Base-by-base conservation (phyloP, 2,888 invertebrate species). In the Nudaria mundana region DNA sequence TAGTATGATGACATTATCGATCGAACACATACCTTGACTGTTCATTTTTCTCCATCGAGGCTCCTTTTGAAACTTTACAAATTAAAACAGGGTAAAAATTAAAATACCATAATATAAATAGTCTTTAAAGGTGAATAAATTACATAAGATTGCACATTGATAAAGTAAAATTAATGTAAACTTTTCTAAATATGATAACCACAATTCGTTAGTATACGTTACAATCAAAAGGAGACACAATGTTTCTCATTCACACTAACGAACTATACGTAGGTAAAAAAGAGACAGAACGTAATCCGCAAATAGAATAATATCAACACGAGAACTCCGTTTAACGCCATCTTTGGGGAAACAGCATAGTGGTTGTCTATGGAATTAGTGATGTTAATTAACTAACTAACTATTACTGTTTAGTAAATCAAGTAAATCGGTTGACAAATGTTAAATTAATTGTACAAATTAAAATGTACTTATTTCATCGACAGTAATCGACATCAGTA, bases 151-250 rank as follows among this genome's bases (percentile, higher is more conserved):
- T 77, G 72, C 79, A 84, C 83, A 63, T 31, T 50, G 62, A 63
- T 62, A 57, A 50, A 44, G 52, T 63, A 65, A 75, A 68, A 79
- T 76, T 77, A 77, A 75, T 77, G 73, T 73, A 74, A 79, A 73
- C 68, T 64, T 67, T 68, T 72, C 63, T 52, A 66, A 70, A 63
- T 67, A 70, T 71, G 76, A 57, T 75, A 76, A 78, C 76, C 82
- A 82, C 84, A 75, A 79, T 81, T 81, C 87, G 88, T 87, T 87
- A 86, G 62, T 79, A 78, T 79, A 78, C 87, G 88, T 88, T 88
- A 87, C 69, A 84, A 76, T 84, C 81, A 85, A 88, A 87, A 69
- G 67, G 54, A 63, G 61, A 61, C 50, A 54, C 72, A 32, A 25
- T 37, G 55, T 58, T 3, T 79, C 66, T 69, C 71, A 63, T 42